Conservation (phyloP, 1,140 invertebrate species). For the Drosophila ogumai region DNA sequence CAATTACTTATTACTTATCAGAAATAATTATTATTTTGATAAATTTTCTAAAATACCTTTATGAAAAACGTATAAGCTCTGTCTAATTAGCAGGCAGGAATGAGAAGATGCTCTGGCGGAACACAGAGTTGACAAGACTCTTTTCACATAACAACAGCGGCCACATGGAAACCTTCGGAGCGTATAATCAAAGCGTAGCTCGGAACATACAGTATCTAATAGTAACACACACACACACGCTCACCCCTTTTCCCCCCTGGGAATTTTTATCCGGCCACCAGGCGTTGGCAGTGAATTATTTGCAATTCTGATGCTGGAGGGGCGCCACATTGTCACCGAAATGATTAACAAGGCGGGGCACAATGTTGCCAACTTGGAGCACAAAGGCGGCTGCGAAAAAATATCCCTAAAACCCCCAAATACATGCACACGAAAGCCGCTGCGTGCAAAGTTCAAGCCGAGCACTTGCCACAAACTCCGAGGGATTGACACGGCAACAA, state of each 20-base stretch:
- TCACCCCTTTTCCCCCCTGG: background rate
- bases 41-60: background rate
- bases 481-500: conserved; percentile 71
- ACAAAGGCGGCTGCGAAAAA: conserved; percentile 22
- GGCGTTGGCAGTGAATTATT: conserved; percentile 44
- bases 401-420: conserved; percentile 21
- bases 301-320: conserved; percentile 27
- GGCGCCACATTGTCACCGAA: conserved; percentile 53
- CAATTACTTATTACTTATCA: background rate
- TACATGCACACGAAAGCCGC: conserved; percentile 25
- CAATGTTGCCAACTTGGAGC: conserved; percentile 31
- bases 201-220: conserved; percentile 22
- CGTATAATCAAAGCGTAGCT: conserved; percentile 37
- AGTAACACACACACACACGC: conserved; percentile 4
- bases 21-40: background rate
- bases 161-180: conserved; percentile 1
- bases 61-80: background rate
- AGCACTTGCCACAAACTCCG: conserved; percentile 58
- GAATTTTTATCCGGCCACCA: conserved; percentile 22
- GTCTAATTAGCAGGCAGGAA: background rate
- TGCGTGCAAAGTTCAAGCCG: conserved; percentile 65
- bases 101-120: background rate
- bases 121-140: conserved; percentile 16
- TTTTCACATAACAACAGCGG: conserved; percentile 36
- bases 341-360: conserved; percentile 65